These are phyloP conservation scores for Amazona vittata DNA, from an alignment of 2,113 vertebrate genomes.

Conservation along the genomic window DNA sequence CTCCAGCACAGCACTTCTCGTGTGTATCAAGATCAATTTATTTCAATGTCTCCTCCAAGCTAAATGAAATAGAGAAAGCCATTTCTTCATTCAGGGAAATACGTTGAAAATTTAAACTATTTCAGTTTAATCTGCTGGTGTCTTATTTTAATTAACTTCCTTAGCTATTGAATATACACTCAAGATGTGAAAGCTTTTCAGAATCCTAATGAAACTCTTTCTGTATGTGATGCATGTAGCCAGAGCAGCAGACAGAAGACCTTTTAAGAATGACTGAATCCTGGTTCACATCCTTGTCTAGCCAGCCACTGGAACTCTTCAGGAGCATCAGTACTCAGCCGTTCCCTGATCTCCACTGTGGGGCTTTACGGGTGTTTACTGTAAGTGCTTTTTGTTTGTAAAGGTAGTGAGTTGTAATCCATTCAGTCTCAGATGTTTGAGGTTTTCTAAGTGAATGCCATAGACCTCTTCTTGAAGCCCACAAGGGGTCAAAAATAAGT, in stretches of 20 bases:
- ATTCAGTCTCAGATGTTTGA: neutral
- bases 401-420: neutral
- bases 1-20: neutral
- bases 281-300: slow-evolving; percentile 87
- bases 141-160: neutral
- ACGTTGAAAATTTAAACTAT: neutral
- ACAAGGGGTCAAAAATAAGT: neutral
- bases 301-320: slow-evolving; percentile 87
- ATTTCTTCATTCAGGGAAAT: neutral
- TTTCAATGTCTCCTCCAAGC: neutral
- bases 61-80: neutral
- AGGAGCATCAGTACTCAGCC: slow-evolving; percentile 90
- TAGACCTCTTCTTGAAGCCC: neutral
- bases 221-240: slow-evolving; percentile 16
- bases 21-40: no score
- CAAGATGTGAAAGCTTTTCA: neutral
- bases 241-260: slow-evolving; percentile 94
- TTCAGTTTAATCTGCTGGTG: neutral
- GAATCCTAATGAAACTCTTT: neutral
- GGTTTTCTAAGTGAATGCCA: neutral
- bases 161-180: neutral
- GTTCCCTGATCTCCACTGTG: slow-evolving; percentile 92
- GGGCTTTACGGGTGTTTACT: slow-evolving; percentile 86
- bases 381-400: slow-evolving; percentile 70
- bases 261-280: slow-evolving; percentile 89